These are phyloP conservation scores for Sarcophaga carnaria DNA, from an alignment of 2,888 invertebrate species.

Conservation along the genomic window DNA sequence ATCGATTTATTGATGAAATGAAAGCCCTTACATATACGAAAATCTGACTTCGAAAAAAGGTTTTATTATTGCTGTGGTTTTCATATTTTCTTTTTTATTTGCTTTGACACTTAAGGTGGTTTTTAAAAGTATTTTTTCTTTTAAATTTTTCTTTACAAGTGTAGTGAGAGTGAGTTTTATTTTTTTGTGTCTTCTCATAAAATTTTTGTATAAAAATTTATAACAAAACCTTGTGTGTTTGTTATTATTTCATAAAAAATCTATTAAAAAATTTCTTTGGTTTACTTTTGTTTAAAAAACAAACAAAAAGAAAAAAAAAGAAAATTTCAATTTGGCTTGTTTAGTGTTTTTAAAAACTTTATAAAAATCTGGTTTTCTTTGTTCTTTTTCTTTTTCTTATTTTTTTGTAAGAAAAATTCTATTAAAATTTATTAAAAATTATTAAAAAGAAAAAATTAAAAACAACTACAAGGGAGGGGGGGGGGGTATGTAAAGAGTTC, in stretches of 20 bases:
- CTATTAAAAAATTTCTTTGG: constrained; percentile 38
- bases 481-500: too few species aligned
- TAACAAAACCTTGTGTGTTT: constrained; percentile 53
- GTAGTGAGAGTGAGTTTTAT: too few species aligned
- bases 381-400: too few species aligned
- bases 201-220: constrained; percentile 58
- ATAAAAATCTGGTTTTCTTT: constrained; percentile 47
- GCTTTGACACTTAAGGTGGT: constrained; percentile 63
- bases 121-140: constrained; percentile 38
- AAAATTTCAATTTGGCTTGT: constrained; percentile 27
- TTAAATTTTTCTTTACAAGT: constrained; percentile 24
- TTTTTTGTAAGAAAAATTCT: constrained; percentile 48
- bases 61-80: constrained; percentile 14
- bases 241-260: constrained; percentile 50
- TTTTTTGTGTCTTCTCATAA: constrained; percentile 25
- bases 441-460: constrained; percentile 4
- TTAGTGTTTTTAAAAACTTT: constrained; percentile 38
- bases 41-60: background rate
- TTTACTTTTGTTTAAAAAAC: constrained; percentile 11
- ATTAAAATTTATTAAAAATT: constrained; percentile 47
- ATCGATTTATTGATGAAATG: too few species aligned
- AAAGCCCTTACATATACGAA: background rate
- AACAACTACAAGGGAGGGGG: background rate
- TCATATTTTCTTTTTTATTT: background rate
- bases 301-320: background rate